These are phyloP conservation scores for Platypus cylindrus DNA, from an alignment of 2,888 invertebrate genomes.

Conservation along the genomic window DNA sequence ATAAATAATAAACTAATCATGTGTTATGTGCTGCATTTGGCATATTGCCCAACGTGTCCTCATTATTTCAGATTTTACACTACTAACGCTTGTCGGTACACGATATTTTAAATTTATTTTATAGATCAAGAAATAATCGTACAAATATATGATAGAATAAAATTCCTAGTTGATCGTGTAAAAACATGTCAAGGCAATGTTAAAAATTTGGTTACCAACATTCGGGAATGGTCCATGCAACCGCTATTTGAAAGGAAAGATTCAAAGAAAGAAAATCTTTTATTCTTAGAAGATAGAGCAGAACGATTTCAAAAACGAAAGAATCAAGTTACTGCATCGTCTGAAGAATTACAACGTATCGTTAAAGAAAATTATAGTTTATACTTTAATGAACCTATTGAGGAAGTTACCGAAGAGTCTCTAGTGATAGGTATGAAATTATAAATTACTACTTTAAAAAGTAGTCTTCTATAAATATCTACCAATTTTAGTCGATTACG, in stretches of 20 bases:
- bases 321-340: conserved; percentile 37
- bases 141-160: conserved; percentile 48
- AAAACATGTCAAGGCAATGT: conserved; percentile 55
- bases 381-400: conserved; percentile 47
- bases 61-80: too few species aligned
- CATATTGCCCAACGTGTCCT: too few species aligned
- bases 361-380: conserved; percentile 54
- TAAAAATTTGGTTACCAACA: conserved; percentile 40
- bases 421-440: too few species aligned
- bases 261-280: conserved; percentile 40
- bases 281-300: conserved; percentile 44
- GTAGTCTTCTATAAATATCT: too few species aligned
- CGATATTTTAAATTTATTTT: conserved; percentile 22
- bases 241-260: conserved; percentile 69
- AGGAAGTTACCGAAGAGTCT: conserved; percentile 13
- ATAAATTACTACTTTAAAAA: too few species aligned
- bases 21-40: too few species aligned
- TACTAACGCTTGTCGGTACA: too few species aligned
- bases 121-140: conserved; percentile 18
- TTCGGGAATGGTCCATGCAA: conserved; percentile 56
- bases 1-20: conserved; percentile 18
- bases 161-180: conserved; percentile 58
- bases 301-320: conserved; percentile 44
- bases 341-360: conserved; percentile 43
- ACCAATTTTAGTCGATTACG: too few species aligned